Percentiles rank a stretch among this genome's conserved stretches.
Conservation (phyloP, 2,888 invertebrate species). For the Drosophila nr. perissopoda region DNA sequence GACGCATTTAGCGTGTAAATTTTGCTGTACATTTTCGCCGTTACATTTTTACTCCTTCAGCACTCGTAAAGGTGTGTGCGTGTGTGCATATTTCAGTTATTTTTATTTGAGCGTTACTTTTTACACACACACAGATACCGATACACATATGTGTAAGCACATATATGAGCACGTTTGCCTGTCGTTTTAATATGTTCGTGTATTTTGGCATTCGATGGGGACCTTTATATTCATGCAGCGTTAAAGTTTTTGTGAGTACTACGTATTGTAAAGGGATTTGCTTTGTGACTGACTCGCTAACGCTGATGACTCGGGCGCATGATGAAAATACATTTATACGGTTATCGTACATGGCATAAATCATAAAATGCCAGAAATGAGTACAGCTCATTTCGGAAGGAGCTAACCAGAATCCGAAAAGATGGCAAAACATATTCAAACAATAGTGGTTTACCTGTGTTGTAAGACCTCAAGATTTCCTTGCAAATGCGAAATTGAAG, state of each 20-base stretch:
- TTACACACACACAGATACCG: slow-evolving; percentile 44
- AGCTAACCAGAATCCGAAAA: slow-evolving; percentile 11
- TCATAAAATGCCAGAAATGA: slow-evolving; percentile 52
- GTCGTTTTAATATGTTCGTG: slow-evolving; percentile 55
- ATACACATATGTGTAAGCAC: background rate
- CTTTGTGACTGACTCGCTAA: slow-evolving; percentile 55
- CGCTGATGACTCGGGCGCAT: slow-evolving; percentile 53
- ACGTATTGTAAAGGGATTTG: slow-evolving; percentile 69
- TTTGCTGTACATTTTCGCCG: slow-evolving; percentile 61
- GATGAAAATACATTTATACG: slow-evolving; percentile 70
- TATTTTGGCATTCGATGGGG: slow-evolving; percentile 23
- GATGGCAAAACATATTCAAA: background rate
- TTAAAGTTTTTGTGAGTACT: slow-evolving; percentile 47
- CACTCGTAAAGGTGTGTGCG: slow-evolving; percentile 67
- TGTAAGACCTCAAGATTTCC: background rate
- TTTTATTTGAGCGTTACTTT: slow-evolving; percentile 73
- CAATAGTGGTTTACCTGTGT: background rate
- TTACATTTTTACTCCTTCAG: slow-evolving; percentile 73
- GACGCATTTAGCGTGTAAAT: slow-evolving; percentile 79
- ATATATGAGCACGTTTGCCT: slow-evolving; percentile 59
- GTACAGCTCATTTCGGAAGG: slow-evolving; percentile 1
- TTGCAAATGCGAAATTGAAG: background rate
- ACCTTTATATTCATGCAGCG: slow-evolving; percentile 30
- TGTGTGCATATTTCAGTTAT: slow-evolving; percentile 73
- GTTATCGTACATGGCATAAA: slow-evolving; percentile 56